Conservation (phyloP, 2,113 vertebrate genomes). For the Hypanus sabinus region DNA sequence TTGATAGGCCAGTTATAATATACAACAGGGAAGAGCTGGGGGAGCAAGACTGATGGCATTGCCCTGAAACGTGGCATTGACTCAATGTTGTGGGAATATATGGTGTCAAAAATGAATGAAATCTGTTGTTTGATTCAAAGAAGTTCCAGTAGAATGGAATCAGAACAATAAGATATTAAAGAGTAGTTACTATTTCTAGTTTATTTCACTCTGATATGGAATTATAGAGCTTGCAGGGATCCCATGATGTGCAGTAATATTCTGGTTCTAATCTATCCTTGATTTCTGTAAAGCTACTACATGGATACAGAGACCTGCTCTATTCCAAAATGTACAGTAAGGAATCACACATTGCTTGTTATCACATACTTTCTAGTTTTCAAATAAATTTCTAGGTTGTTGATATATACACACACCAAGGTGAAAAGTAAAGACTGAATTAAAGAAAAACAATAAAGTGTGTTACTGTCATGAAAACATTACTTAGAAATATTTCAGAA, state of each 20-base stretch:
- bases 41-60: no score
- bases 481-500: not conserved
- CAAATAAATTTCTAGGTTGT: not conserved
- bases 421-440: no score
- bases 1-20: no score
- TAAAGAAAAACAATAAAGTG: not conserved
- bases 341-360: not conserved
- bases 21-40: no score
- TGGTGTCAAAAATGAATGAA: not conserved
- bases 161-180: not conserved
- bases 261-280: not conserved
- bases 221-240: not conserved
- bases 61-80: no score
- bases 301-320: not conserved
- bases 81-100: not conserved
- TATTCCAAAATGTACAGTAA: not conserved
- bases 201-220: not conserved
- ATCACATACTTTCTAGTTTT: not conserved
- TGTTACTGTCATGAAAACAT: not conserved
- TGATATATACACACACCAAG: not conserved
- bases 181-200: not conserved
- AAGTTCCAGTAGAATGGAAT: not conserved
- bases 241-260: not conserved
- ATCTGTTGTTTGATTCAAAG: not conserved
- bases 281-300: not conserved